Base-by-base conservation (phyloP, 2,888 invertebrate genomes). In the Podotricha telesiphe region DNA sequence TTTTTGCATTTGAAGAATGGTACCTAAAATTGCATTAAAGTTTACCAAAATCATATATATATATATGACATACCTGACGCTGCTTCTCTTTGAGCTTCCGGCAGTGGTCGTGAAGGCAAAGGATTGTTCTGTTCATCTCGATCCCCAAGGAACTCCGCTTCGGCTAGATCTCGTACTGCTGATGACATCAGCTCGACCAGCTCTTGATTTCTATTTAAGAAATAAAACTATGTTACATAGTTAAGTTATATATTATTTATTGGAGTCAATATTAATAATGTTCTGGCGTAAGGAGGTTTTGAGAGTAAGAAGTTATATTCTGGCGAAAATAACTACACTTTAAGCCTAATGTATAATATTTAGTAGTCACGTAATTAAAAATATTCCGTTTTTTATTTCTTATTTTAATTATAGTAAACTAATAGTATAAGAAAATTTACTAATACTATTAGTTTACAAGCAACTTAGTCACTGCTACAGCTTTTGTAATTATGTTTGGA, bases 131-230 rank as follows among this genome's bases (percentile, higher is more conserved):
- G 97, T 73, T 95, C 95, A 80, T 98, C 98, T 51, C 97, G 93
- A 56, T 96, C 96, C 0, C 97, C 97, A 19, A 97, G 93, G 80
- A 98, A 99, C 91, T 98, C 98, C 0, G 98, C 97, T 84, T 98
- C 97, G 17, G 97, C 96, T 78, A 98, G 94, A 83, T 99, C 98
- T 37, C 96, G 94, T 37, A 98, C 96, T 0, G 98, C 97, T 63
- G 96, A 96, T 11, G 98, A 97, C 93, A 99, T 97, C 73, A 98
- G 89, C 86, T 97, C 97, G 11, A 98, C 97, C 58, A 98, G 94
- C 93, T 98, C 95, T 87, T 95, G 96, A 80, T 96, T 96, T 77
- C 95, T 94, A 37, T 67, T 47, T 34, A 8, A 1, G 15, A 19
- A 37, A 62, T 34, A 5, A 13, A 4, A 62, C 15, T 20, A 13